Evolutionary conservation across 2,113 vertebrate species (phyloP), one percentile per base, ranked within the genome.

Genomic region (Echinops telfairi): DNA sequence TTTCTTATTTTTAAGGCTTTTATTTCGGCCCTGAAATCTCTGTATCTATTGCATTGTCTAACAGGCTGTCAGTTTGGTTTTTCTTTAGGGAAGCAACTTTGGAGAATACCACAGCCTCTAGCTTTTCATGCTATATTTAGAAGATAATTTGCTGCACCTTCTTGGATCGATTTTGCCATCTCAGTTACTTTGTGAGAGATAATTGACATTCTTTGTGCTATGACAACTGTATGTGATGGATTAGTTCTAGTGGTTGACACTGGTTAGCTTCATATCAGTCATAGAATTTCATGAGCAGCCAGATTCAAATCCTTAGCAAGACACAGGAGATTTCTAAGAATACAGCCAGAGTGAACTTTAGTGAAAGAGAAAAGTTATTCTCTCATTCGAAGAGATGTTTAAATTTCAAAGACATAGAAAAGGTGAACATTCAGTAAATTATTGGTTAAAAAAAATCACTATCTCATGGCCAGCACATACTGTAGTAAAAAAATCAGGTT

Each of bases 91-190:
- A 89, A 95, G 90, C 58, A 88, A 90, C 92, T 96, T 96, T 83
- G 79, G 92, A 95, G 95, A 94, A 95, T 89, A 40, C 70, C 43
- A 78, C 75, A 77, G 86, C 83, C 20, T 88, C 38, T 84, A 83
- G 82, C 78, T 95, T 95, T 95, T 91, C 95, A 95, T 94, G 94
- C 95, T 96, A 94, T 96, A 96, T 97, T 94, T 97, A 94, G 95
- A 97, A 96, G 89, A 97, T 94, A 94, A 96, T 96, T 97, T 94
- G 71, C 92, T 91, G 89, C 1, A 91, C 89, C 79, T 94, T 95
- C 94, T 88, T 92, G 92, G 85, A 96, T 96, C 82, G 27, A 95
- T 97, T 95, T 96, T 95, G 94, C 93, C 80, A 95, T 95, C 97
- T 96, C 90, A 66, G 94, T 97, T 78, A 96, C 83, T 96, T 95